Evolutionary conservation across 2,797 vertebrate species (phyloP).

Genomic region (Molossus alvarezi): DNA sequence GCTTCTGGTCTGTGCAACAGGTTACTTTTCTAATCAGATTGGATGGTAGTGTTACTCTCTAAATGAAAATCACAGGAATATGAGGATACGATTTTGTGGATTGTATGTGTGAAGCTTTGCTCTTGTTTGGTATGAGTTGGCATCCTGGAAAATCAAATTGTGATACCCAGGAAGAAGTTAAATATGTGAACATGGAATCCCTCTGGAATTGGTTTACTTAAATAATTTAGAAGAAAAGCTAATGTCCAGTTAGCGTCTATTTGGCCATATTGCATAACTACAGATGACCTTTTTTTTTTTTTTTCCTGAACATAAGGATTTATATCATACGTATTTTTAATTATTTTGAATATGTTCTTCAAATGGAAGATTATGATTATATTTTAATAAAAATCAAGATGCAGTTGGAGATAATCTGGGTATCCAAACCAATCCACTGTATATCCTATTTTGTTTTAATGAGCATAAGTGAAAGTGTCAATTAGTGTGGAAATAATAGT

Average conservation of each 20-base stretch:
- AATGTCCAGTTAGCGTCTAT: neutral
- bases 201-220: neutral
- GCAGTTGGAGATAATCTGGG: neutral
- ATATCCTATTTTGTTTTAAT: neutral
- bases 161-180: neutral
- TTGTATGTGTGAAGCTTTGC: neutral
- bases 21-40: neutral
- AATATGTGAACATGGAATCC: neutral
- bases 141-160: conserved; percentile 26
- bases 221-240: conserved; percentile 28
- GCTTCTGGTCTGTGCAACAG: neutral
- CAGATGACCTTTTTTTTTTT: neutral
- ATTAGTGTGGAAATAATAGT: neutral
- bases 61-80: neutral
- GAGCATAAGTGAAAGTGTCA: neutral
- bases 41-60: neutral
- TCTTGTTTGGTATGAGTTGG: neutral
- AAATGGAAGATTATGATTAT: neutral
- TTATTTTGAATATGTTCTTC: conserved; percentile 9
- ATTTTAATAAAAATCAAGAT: conserved; percentile 48
- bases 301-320: neutral
- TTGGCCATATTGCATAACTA: neutral
- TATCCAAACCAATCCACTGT: neutral
- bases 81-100: neutral
- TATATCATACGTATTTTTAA: neutral